Conservation (phyloP, 2,113 vertebrate species). For the Hucho hucho region DNA sequence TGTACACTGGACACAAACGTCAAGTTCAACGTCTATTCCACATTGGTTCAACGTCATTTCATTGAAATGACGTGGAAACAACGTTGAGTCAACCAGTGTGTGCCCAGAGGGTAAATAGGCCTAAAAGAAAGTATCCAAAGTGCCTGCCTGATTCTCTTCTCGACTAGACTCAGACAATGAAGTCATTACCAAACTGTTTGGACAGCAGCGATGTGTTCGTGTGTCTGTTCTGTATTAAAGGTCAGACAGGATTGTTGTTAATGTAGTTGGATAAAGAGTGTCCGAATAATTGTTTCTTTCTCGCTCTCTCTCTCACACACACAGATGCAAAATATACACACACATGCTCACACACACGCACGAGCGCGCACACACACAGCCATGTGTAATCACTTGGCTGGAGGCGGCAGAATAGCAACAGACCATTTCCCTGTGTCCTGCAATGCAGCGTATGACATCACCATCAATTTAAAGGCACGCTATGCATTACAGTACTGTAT, state of each 20-base stretch:
- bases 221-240: constrained; percentile 15
- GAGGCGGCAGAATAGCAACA: not conserved
- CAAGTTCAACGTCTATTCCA: too few relatives aligned
- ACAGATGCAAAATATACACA: not conserved
- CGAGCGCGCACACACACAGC: not conserved
- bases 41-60: too few relatives aligned
- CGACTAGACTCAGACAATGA: not conserved
- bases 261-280: constrained; percentile 3
- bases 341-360: too few relatives aligned
- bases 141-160: not conserved
- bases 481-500: not conserved
- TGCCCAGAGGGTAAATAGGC: too few relatives aligned
- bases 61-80: too few relatives aligned
- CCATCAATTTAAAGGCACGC: constrained; percentile 6
- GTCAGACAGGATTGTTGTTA: constrained; percentile 21
- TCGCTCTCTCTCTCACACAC: not conserved
- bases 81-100: too few relatives aligned
- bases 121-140: not conserved
- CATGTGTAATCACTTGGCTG: not conserved
- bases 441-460: constrained; percentile 8
- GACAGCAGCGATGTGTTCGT: constrained; percentile 11
- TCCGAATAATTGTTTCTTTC: constrained; percentile 1
- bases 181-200: constrained; percentile 8
- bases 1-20: too few relatives aligned
- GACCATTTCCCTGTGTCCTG: not conserved